These are phyloP conservation scores for Dicyrtoma fusca DNA, from an alignment of 2,888 invertebrate genomes.

Conservation along the genomic window DNA sequence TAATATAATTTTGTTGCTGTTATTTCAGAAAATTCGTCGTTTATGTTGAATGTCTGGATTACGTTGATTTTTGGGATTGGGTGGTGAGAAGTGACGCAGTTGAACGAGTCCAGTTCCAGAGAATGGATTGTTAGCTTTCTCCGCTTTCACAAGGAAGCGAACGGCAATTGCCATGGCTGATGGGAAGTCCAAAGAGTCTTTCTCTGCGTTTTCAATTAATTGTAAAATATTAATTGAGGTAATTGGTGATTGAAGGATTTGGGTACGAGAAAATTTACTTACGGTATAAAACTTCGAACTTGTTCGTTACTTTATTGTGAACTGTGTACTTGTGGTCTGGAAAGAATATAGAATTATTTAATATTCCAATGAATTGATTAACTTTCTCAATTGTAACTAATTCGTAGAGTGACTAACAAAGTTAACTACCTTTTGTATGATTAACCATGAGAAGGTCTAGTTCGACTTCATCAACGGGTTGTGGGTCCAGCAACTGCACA, in stretches of 20 bases:
- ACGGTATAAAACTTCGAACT: constrained; percentile 33
- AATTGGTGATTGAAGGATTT: background rate
- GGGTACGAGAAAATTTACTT: constrained; percentile 10
- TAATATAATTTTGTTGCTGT: background rate
- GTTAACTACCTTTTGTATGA: constrained; percentile 20
- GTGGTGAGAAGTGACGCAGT: constrained; percentile 21
- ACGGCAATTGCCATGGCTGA: constrained; percentile 27
- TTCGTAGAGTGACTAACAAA: background rate
- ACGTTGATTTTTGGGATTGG: constrained; percentile 7
- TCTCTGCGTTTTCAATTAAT: constrained; percentile 7
- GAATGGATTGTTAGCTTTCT: constrained; percentile 23
- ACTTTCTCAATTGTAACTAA: no score
- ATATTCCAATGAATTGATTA: background rate
- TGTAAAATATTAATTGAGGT: background rate
- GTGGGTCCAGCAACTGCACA: constrained; percentile 6
- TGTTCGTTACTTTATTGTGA: constrained; percentile 33
- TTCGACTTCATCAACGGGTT: constrained; percentile 16
- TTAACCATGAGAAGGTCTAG: constrained; percentile 18
- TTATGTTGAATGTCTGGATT: constrained; percentile 25
- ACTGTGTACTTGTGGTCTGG: constrained; percentile 32
- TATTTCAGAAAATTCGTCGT: constrained; percentile 29
- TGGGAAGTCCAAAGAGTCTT: constrained; percentile 27
- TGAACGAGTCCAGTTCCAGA: constrained; percentile 30
- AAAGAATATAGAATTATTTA: background rate
- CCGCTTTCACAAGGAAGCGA: constrained; percentile 19